Evolutionary conservation across 2,797 vertebrate species (phyloP), one percentile per base, ranked within the genome.

Genomic region (Coregonus suidteri): DNA sequence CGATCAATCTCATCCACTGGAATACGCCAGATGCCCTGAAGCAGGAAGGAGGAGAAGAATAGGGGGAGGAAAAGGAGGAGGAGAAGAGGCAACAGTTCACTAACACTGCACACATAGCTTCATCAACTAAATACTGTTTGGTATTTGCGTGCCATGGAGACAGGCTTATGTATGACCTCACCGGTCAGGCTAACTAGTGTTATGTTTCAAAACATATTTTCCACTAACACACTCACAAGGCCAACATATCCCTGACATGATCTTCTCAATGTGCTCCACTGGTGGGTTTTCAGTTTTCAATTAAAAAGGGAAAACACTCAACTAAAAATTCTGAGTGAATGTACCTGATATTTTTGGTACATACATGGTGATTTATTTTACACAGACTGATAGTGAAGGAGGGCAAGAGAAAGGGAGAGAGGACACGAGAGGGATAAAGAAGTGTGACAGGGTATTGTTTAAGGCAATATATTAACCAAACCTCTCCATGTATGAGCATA

Each of bases 1-100:
- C 98, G 96, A 94, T 99, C 98, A 34, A 99, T 99, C 93, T 99
- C 98, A 93, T 99, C 98, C 93, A 99, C 98, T 78, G 98, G 98
- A 91, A 99, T 99, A 86, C 97, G 96, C 98, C 98, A 99, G 95
- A 99, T 98, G 93, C 98, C 98, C 98, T 99, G 85, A 15, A 80
- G 84, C 73, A 52, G 73, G 31, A 41, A 2, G 16, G 41, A 47
- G 41, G 41, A 9, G 41, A 47, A 47, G 41, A 47, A 47, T 7
- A 47, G 41, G 41, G 9, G 41, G 41, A 13, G 41, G 9, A 47
- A 47, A 41, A 18, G 34, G 41, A 51, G 15, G 31, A n/a, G 34
- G 54, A 35, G 54, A 7, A 54, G 13, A 81, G 76, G 47, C 3
- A 68, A 9, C 16, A 71, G 41, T 71, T 70, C 13, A 53, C 7